Base-by-base conservation (phyloP, 1,140 invertebrate species). In the Caenorhabditis brenneri region DNA sequence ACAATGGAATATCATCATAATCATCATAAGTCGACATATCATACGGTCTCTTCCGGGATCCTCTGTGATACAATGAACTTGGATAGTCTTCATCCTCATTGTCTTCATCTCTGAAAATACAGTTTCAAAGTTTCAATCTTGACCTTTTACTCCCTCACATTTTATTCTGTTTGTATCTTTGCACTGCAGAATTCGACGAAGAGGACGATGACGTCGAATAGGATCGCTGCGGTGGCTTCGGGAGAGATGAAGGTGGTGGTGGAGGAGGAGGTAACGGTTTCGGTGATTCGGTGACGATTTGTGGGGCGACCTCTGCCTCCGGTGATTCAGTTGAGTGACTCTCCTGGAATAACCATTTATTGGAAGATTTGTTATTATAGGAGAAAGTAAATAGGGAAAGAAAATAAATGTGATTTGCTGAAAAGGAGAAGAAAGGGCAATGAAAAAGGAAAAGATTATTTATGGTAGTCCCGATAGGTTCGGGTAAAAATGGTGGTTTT, bases 1-100 rank as follows among this genome's bases (percentile, higher is more conserved):
- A 74, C 29, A 74, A 74, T 74, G 65, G 65, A 74, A 74, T 74
- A 46, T 74, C 36, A 42, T 74, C 65, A 74, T 74, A 74, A 74
- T 74, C 65, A 27, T 74, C 65, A 74, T 74, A 74, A 42, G 33
- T 42, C 2, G 65, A 74, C 65, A 42, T 42, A 74, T 74, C 65
- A 74, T 74, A 74, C 10, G 65, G 33, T 15, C 65, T 46, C n/a
- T 74, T 74, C 36, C 65, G 36, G 9, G 36, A 46, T 22, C 22
- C 36, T 74, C 65, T 74, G n/a, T 42, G 65, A 42, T 74, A 74
- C 36, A 74, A 5, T 24, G 58, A 65, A 19, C 31, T 36, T 36
- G 65, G 36, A 74, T 74, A 74, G 29, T 74, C 65, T 2, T 74
- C 65, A 42, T 74, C 39, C 12, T 42, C 65, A 42, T 24, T 46